Conservation (phyloP, 2,797 vertebrate genomes). For the Sciurus carolinensis region DNA sequence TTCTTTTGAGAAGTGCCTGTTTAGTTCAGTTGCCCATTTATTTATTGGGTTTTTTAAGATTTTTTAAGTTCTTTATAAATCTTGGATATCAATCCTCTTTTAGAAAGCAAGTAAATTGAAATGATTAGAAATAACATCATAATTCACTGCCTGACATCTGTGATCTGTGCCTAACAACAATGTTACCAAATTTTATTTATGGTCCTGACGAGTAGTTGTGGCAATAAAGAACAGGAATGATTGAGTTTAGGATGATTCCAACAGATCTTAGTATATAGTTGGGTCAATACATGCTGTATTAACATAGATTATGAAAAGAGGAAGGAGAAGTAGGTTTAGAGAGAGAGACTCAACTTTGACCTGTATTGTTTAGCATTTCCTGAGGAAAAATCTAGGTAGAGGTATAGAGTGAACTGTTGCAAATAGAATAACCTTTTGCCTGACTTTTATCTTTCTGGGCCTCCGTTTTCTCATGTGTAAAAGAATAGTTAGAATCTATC, state of each 20-base stretch:
- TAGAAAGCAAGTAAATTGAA: background rate
- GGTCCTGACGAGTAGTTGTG: background rate
- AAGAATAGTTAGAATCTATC: background rate
- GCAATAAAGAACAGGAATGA: background rate
- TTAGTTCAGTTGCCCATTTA: too few relatives aligned
- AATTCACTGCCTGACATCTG: background rate
- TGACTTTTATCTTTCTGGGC: background rate
- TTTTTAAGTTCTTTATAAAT: too few relatives aligned
- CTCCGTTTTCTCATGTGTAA: background rate
- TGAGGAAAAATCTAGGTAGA: background rate
- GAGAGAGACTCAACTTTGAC: background rate
- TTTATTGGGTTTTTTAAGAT: too few relatives aligned
- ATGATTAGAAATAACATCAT: background rate
- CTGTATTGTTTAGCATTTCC: background rate
- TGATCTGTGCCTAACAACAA: background rate
- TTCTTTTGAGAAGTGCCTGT: too few relatives aligned
- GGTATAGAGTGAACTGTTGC: background rate
- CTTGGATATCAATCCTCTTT: too few relatives aligned
- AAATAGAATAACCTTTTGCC: background rate
- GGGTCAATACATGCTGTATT: background rate
- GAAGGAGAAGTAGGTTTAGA: background rate
- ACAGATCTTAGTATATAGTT: background rate
- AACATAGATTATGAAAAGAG: background rate
- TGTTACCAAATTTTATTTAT: constrained; percentile 6
- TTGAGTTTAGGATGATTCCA: background rate